Conservation (phyloP, 2,888 invertebrate genomes). For the Platyscelio sp. region DNA sequence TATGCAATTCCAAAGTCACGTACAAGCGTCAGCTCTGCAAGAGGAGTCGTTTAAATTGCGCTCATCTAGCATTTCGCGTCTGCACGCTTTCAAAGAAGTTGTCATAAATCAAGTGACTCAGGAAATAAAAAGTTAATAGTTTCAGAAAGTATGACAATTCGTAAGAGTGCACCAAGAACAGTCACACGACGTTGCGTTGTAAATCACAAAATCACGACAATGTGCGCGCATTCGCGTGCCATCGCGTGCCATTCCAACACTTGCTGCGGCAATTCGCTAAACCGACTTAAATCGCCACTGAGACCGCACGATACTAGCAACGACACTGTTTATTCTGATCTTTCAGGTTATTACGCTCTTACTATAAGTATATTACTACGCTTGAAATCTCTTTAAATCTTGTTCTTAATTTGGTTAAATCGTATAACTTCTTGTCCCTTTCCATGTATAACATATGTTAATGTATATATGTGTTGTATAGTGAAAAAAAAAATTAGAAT, state of each 20-base stretch:
- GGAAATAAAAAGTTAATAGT: constrained; percentile 52
- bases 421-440: too few relatives aligned
- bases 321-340: neutral
- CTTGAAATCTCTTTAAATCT: too few relatives aligned
- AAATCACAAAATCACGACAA: constrained; percentile 45
- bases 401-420: too few relatives aligned
- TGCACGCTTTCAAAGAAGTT: constrained; percentile 25
- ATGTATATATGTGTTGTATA: too few relatives aligned
- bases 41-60: constrained; percentile 36
- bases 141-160: constrained; percentile 47
- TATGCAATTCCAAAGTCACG: constrained; percentile 49
- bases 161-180: constrained; percentile 2
- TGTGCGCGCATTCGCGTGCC: constrained; percentile 38
- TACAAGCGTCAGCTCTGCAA: constrained; percentile 34
- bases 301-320: constrained; percentile 1
- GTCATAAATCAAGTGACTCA: constrained; percentile 46
- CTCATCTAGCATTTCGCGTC: constrained; percentile 36
- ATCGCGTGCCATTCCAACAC: constrained; percentile 26
- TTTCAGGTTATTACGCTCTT: too few relatives aligned
- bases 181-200: constrained; percentile 18
- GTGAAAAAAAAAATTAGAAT: too few relatives aligned
- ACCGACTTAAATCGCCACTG: constrained; percentile 9
- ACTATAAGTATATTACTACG: too few relatives aligned
- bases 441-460: too few relatives aligned
- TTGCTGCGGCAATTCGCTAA: constrained; percentile 5